A percentile compares a stretch with the other conserved stretches of the same genome.
Conservation (phyloP, 2,888 invertebrate species). For the Drosophila neotestacea region DNA sequence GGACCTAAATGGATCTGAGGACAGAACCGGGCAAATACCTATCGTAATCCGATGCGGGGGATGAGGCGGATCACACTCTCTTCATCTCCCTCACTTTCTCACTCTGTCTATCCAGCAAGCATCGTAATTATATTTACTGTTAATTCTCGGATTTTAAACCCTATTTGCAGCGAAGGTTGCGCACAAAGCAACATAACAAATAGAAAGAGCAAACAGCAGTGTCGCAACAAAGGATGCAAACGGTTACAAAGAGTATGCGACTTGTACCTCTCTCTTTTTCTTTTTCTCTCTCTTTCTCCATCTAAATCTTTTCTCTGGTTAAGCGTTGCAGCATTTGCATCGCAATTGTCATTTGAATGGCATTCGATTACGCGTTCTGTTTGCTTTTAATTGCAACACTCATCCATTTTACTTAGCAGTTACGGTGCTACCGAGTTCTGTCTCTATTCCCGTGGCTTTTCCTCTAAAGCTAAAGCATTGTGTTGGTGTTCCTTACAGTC, state of each 20-base stretch:
- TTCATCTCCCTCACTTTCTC: not conserved
- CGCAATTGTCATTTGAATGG: slow-evolving; percentile 54
- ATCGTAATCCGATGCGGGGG: slow-evolving; percentile 8
- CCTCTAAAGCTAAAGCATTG: not conserved
- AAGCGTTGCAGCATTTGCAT: slow-evolving; percentile 26
- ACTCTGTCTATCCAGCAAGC: not conserved
- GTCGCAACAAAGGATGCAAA: slow-evolving; percentile 35
- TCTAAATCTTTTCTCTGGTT: not conserved
- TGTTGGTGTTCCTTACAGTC: slow-evolving; percentile 4
- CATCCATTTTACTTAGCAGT: slow-evolving; percentile 57
- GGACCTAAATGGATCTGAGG: slow-evolving; percentile 22
- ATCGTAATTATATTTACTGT: slow-evolving; percentile 75
- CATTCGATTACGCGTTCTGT: slow-evolving; percentile 74
- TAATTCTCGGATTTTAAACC: slow-evolving; percentile 52
- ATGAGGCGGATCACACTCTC: not conserved
- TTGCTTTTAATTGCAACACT: slow-evolving; percentile 70
- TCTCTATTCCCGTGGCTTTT: slow-evolving; percentile 25
- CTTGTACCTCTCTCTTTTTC: not conserved
- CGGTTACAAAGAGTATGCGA: slow-evolving; percentile 28
- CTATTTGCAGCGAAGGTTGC: slow-evolving; percentile 53
- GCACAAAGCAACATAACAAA: slow-evolving; percentile 46
- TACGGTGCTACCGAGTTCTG: slow-evolving; percentile 3
- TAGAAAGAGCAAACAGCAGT: slow-evolving; percentile 26
- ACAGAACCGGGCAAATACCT: slow-evolving; percentile 5
- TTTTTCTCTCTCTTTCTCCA: not conserved